phyloP scores from a whole-genome alignment of 2,113 vertebrate species.

The Chaetura pelagica region DNA sequence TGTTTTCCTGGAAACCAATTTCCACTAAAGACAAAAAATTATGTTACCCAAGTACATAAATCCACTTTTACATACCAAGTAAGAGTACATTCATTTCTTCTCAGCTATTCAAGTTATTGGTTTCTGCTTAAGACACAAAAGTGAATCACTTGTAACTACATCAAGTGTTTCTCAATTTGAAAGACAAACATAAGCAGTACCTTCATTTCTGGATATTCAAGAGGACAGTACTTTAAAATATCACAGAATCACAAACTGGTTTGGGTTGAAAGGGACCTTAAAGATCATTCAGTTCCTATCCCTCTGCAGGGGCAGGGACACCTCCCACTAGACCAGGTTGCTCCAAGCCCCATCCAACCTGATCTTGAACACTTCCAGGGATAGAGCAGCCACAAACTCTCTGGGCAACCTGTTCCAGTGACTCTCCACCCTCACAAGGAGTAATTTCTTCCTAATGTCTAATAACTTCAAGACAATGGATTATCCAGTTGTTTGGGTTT shows the following conservation, averaged over 20 bases:
- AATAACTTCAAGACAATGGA: neutral
- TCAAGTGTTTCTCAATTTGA: neutral
- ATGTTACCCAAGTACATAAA: neutral
- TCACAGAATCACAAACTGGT: no score
- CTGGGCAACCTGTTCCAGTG: no score
- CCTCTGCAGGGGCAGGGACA: no score
- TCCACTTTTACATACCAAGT: neutral
- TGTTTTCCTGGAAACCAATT: neutral
- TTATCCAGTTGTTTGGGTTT: no score
- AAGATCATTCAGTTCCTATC: no score
- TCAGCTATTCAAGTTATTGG: neutral
- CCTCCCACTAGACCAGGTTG: no score
- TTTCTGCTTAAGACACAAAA: constrained; percentile 12
- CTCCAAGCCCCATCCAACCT: no score
- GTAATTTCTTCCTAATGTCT: no score
- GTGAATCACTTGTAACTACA: neutral
- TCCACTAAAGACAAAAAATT: neutral
- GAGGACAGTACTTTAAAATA: neutral
- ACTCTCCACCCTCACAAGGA: no score
- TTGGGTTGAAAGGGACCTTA: no score
- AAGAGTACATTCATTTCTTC: neutral
- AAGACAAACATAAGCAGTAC: neutral
- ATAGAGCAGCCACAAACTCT: no score
- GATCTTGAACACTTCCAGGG: no score
- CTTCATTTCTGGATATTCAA: neutral